These are phyloP conservation scores for Itoplectis maculator DNA, from an alignment of 2,888 invertebrate species.

Conservation along the genomic window DNA sequence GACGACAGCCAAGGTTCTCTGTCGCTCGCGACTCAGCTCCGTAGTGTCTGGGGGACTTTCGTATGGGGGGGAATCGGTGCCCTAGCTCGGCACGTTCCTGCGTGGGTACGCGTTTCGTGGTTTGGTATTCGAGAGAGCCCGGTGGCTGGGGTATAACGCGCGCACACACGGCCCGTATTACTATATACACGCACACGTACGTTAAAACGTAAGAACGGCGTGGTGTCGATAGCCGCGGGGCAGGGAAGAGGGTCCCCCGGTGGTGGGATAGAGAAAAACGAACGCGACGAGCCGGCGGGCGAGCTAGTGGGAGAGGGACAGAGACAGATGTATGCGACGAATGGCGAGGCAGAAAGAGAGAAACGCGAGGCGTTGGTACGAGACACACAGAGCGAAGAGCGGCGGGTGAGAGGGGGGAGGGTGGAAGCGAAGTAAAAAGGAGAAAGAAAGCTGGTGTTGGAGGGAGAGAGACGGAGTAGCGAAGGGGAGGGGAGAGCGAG, in stretches of 20 bases:
- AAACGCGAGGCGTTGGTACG: constrained; percentile 48
- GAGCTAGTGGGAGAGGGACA: constrained; percentile 36
- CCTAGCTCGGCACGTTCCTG: constrained; percentile 69
- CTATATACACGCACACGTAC: constrained; percentile 21
- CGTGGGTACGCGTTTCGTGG: constrained; percentile 67
- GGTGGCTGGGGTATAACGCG: constrained; percentile 52
- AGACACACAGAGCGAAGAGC: constrained; percentile 7
- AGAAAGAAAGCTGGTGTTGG: constrained; percentile 52
- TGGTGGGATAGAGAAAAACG: constrained; percentile 54
- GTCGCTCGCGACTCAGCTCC: constrained; percentile 46
- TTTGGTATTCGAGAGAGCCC: constrained; percentile 56
- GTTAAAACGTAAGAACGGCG: constrained; percentile 50
- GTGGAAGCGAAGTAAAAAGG: constrained; percentile 62
- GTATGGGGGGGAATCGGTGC: constrained; percentile 56
- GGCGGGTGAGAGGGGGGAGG: constrained; percentile 57
- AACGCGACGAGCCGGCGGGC: constrained; percentile 7
- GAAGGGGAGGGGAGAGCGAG: constrained; percentile 47
- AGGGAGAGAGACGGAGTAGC: constrained; percentile 55
- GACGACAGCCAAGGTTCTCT: constrained; percentile 17
- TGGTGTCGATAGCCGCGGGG: constrained; percentile 65
- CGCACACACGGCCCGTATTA: constrained; percentile 32
- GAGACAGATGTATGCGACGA: constrained; percentile 11
- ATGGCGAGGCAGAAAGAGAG: constrained; percentile 40
- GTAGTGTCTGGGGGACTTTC: constrained; percentile 60
- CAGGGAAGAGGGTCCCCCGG: constrained; percentile 40